Evolutionary conservation across 2,888 invertebrate genomes (phyloP), one percentile per base, ranked within the genome.

Genomic region (Malthinus seriepunctatus): DNA sequence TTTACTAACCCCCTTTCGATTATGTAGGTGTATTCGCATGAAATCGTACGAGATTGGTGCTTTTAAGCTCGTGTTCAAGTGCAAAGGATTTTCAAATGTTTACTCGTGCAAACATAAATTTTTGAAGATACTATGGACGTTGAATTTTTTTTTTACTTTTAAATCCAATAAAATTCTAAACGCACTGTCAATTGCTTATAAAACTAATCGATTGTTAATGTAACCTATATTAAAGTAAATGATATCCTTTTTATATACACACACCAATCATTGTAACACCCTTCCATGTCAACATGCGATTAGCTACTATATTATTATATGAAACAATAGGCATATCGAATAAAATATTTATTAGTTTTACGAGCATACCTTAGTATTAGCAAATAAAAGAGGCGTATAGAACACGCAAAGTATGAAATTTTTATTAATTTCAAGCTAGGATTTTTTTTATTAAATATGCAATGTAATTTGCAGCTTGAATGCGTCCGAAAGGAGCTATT

Each of bases 41-140:
- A 50, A 39, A 50, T 50, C 50, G 39, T 50, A 39, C 39, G 51
- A 51, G 34, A 48, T 48, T 48, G 48, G 32, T 35, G 51, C 42
- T 51, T 51, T 51, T 44, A 42, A 42, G 44, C 42, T 15, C 23
- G 44, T 51, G 32, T 12, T 46, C 32, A 32, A 34, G 34, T 33
- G 34, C 11, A 34, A 38, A 51, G 33, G 44, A 44, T 42, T 39
- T 15, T 14, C 31, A 23, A 44, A 51, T 51, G 53, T 46, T 46
- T 38, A 46, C 53, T 53, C 46, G 46, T 37, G 53, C 46, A 14
- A 42, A 42, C 23, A 15, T 42, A 42, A n/a, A 42, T 15, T 14
- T 42, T 15, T 42, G 39, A 42, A 15, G 39, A 42, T 23, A 23
- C 5, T 23, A 3, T 23, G 23, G 23, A 23, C 23, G 5, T 23